Conservation (phyloP, 2,797 vertebrate species). For the Chiroxiphia lanceolata region DNA sequence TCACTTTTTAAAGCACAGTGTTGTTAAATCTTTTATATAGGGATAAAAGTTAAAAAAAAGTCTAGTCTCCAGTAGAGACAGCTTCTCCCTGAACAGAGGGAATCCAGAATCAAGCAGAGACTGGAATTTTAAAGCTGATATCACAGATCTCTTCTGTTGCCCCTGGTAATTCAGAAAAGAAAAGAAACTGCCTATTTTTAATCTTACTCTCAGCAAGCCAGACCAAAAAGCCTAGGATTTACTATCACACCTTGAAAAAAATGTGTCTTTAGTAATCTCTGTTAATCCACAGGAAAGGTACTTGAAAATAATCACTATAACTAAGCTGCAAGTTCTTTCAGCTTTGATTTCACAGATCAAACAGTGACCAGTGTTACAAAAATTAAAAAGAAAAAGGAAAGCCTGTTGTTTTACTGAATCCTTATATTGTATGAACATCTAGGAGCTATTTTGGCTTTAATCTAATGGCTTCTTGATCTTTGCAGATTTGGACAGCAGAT, state of each 20-base stretch:
- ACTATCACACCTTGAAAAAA: slow-evolving; percentile 1
- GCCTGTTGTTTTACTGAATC: not conserved
- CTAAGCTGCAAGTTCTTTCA: not conserved
- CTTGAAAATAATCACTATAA: slow-evolving; percentile 28
- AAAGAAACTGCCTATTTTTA: slow-evolving; percentile 12
- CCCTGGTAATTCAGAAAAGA: not conserved
- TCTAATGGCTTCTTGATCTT: not conserved
- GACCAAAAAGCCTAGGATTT: not conserved
- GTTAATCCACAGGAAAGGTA: slow-evolving; percentile 14
- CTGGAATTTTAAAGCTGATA: slow-evolving; percentile 17
- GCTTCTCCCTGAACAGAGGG: not conserved
- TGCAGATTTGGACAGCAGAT: slow-evolving; percentile 66
- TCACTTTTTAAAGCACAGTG: not conserved
- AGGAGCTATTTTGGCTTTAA: not conserved
- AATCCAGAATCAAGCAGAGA: slow-evolving; percentile 12
- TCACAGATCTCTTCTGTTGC: not conserved
- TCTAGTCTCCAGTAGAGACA: not conserved
- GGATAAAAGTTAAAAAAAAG: not conserved
- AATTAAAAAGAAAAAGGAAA: not conserved
- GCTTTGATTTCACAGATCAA: slow-evolving; percentile 30
- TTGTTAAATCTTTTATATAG: not conserved
- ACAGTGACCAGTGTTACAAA: not conserved
- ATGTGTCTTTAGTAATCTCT: slow-evolving; percentile 14
- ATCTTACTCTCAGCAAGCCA: slow-evolving; percentile 2
- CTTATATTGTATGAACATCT: not conserved